These are phyloP conservation scores for Neodiprion fabricii DNA, from an alignment of 1,140 invertebrate genomes.

Conservation along the genomic window DNA sequence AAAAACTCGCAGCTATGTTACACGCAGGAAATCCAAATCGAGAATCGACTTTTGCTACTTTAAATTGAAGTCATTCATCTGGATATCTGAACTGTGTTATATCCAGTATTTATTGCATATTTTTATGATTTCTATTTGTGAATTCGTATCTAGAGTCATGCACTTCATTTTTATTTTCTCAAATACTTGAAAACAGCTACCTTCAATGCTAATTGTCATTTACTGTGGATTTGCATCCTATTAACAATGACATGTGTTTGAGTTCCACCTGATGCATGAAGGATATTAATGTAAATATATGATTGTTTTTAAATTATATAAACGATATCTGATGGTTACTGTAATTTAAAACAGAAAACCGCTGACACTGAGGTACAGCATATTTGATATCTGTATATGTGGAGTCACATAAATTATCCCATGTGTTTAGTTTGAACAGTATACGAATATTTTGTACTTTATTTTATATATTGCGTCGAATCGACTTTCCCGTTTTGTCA, in stretches of 20 bases:
- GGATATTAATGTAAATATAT: background rate
- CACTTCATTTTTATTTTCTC: background rate
- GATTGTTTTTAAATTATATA: background rate
- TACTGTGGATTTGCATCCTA: background rate
- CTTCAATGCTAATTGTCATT: background rate
- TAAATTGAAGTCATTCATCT: background rate
- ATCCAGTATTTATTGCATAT: constrained; percentile 5
- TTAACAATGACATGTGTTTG: background rate
- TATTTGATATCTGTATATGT: background rate
- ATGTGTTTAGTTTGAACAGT: constrained; percentile 1
- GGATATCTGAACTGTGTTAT: background rate
- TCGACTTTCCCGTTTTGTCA: background rate
- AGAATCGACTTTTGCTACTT: background rate
- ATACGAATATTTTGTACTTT: constrained; percentile 1
- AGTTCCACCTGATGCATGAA: background rate
- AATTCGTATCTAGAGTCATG: background rate
- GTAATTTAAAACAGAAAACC: background rate
- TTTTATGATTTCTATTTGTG: background rate
- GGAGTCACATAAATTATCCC: background rate
- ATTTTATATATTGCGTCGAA: background rate
- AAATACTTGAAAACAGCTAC: background rate
- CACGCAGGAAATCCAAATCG: background rate
- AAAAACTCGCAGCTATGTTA: too few relatives aligned
- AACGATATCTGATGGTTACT: background rate
- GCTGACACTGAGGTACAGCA: background rate